Evolutionary conservation across 1,140 invertebrate genomes (phyloP), one percentile per base, ranked within the genome.

Genomic region (Glossosoma conforme): DNA sequence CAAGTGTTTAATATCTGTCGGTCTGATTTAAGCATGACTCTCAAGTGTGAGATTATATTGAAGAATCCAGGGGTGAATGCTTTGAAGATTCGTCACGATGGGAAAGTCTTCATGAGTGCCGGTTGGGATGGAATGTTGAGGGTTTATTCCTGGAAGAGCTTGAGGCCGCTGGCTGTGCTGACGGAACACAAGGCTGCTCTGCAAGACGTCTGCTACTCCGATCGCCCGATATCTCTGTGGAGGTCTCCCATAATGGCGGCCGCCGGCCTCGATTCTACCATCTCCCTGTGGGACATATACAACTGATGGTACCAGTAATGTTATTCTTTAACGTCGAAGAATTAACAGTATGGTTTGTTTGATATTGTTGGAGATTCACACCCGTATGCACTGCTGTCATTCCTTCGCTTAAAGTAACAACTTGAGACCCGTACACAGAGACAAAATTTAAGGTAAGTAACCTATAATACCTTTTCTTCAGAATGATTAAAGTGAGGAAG

Each of bases 81-180:
- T 54, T 69, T 89, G n/a, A 74, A 75, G 52, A 78, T 88, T 37
- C 74, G 87, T 45, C 60, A 68, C 0, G 88, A 91, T 71, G 75
- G 80, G 9, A 89, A 85, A 66, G 80, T 92, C 4, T 82, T 91
- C 61, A 80, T 81, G 15, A 74, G 77, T 17, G 88, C 81, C 24
- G 83, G 87, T 15, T 89, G 85, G 84, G 89, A 92, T 63, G 81
- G 81, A 3, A 77, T 80, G 38, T 74, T 91, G 32, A 72, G 87
- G 60, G 75, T 91, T 54, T 91, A 84, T 65, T 85, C 87, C 3
- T 86, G 84, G 80, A 89, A 87, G 63, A 85, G 79, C 45, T 64
- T 90, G 8, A 77, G 84, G 37, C 79, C 84, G 2, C 63, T 93
- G 38, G 89, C 82, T 6, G 83, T 90, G 50, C 68, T 92, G 10